Conservation (phyloP, 1,140 invertebrate genomes). For the Lepidostoma basale region DNA sequence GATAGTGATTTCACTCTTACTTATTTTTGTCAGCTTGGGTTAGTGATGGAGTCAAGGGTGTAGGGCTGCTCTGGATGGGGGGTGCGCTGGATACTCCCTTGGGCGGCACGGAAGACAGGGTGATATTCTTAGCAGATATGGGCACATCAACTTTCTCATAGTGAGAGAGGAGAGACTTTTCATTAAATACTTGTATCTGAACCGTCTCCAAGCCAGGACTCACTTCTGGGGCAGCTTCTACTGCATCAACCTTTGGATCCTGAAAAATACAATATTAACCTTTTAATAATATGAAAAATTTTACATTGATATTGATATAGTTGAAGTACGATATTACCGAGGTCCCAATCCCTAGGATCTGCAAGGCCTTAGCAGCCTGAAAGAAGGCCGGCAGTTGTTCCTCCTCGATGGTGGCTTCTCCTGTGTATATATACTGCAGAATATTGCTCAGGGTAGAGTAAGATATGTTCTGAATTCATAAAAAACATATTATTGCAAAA, state of each 20-base stretch:
- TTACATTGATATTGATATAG: background rate
- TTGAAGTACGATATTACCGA: constrained; percentile 42
- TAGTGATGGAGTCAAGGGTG: too few relatives aligned
- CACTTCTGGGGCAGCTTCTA: background rate
- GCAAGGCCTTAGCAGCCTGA: constrained; percentile 54
- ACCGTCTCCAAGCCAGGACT: background rate
- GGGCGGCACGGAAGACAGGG: too few relatives aligned
- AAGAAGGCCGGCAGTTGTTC: constrained; percentile 52
- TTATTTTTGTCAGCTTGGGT: too few relatives aligned
- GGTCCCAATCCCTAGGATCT: constrained; percentile 56
- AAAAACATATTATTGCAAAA: too few relatives aligned
- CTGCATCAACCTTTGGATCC: background rate
- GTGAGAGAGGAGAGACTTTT: too few relatives aligned
- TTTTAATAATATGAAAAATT: background rate
- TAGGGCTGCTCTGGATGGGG: too few relatives aligned
- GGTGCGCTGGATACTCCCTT: too few relatives aligned
- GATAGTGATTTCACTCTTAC: too few relatives aligned
- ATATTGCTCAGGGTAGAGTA: constrained; percentile 51
- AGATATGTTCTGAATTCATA: constrained; percentile 56
- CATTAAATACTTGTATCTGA: constrained; percentile 16
- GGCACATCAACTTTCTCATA: background rate
- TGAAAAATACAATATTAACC: background rate
- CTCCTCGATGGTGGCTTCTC: constrained; percentile 53
- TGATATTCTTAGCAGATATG: constrained; percentile 12
- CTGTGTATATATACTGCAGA: constrained; percentile 58